Base-by-base conservation (phyloP, 2,113 vertebrate genomes). In the Neogobius melanostomus region DNA sequence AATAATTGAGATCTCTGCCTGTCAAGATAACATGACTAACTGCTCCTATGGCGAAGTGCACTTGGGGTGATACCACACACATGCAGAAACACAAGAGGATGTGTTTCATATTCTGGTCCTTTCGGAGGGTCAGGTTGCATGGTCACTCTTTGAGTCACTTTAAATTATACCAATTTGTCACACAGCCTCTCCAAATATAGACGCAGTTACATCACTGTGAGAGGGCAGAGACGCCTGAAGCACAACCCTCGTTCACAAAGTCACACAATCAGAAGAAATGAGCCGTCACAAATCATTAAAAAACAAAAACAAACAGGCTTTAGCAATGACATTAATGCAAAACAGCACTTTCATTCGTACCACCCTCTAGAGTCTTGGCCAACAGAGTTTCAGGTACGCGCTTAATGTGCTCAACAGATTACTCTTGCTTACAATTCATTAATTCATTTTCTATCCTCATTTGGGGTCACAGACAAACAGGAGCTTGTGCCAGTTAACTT, bases 121-220 rank as follows among this genome's bases (percentile, higher is more conserved):
- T 75, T 21, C 16, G 6, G 60, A 61, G 36, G 49, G 60, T 47
- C 67, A 68, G 8, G 36, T 69, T 0, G 5, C 59, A 43, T 54
- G 36, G 64, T 57, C 21, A 15, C 21, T 69, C 56, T 48, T 36
- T 16, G 49, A 66, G 76, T 80, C 76, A 65, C 11, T 63, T 76
- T 66, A 53, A 57, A 81, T 83, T 63, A 79, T 52, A 68, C 52
- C 10, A 47, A 56, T 49, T 53, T 42, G 50, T 16, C 52, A 77
- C 50, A 67, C 46, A 78, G 64, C 56, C 71, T 47, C 64, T 68
- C 48, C 52, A 74, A 36, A 80, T 81, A 72, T 63, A 64, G 52
- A 51, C 51, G 1, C 12, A 17, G 64, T 71, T 64, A 71, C 64
- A 76, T 76, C 70, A 81, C 66, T 47, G 6, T 36, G 7, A 6